phyloP scores from a whole-genome alignment of 2,888 invertebrate species.

The Arrhopalites spinosus region DNA sequence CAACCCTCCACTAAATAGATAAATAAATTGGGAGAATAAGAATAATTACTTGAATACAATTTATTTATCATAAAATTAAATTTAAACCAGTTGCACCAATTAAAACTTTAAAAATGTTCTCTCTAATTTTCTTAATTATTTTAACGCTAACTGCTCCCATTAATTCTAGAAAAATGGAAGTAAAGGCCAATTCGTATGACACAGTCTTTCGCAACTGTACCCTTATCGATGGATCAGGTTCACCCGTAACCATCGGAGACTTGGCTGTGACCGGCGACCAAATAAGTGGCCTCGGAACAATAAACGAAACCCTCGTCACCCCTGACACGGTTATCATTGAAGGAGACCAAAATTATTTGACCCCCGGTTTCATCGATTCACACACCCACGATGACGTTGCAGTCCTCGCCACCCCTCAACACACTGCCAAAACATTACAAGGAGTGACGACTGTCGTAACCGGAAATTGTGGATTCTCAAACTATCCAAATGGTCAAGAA shows the following conservation, averaged over 20 bases:
- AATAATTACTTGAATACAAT: too few relatives aligned
- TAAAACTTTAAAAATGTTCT: too few relatives aligned
- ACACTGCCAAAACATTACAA: slow-evolving; percentile 49
- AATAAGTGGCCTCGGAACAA: slow-evolving; percentile 39
- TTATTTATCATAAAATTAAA: too few relatives aligned
- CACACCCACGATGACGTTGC: slow-evolving; percentile 54
- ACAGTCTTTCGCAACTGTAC: slow-evolving; percentile 43
- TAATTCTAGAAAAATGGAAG: neutral
- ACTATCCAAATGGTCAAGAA: slow-evolving; percentile 46
- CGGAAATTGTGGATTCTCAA: slow-evolving; percentile 54
- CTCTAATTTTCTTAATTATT: too few relatives aligned
- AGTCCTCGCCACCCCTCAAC: slow-evolving; percentile 43
- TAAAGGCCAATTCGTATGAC: neutral
- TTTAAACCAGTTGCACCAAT: too few relatives aligned
- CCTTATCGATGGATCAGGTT: slow-evolving; percentile 51
- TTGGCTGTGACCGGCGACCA: slow-evolving; percentile 39
- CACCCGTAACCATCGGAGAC: slow-evolving; percentile 40
- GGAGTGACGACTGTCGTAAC: slow-evolving; percentile 52
- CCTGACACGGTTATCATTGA: slow-evolving; percentile 22
- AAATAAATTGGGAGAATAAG: too few relatives aligned
- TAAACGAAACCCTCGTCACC: slow-evolving; percentile 28
- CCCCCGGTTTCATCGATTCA: slow-evolving; percentile 54
- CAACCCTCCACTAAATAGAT: too few relatives aligned
- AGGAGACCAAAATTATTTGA: slow-evolving; percentile 39
- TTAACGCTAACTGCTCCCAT: too few relatives aligned